A percentile compares a stretch with the other conserved stretches of the same genome.
Evolutionary conservation across 2,113 vertebrate species (phyloP).

Genomic region (Xenotilapia longispinis): DNA sequence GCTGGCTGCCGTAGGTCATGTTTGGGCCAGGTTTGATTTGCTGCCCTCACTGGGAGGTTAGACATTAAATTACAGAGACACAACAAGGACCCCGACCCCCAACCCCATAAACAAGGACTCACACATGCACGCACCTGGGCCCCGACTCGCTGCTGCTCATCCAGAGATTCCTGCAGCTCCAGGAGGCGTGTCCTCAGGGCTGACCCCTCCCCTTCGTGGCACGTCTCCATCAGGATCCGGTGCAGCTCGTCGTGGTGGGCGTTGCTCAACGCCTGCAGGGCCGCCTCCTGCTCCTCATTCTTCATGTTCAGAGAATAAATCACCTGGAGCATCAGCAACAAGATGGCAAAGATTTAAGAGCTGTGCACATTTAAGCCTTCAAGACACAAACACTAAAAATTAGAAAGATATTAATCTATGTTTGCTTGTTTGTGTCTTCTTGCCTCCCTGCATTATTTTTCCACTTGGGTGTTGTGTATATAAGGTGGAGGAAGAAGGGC

Average conservation of each 20-base stretch:
- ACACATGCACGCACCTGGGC: slow-evolving; percentile 65
- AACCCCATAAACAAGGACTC: neutral
- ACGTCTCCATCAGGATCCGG: slow-evolving; percentile 76
- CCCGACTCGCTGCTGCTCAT: slow-evolving; percentile 79
- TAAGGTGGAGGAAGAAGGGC: neutral
- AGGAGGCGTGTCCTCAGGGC: slow-evolving; percentile 78
- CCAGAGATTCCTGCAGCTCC: slow-evolving; percentile 81
- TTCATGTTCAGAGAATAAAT: slow-evolving; percentile 92
- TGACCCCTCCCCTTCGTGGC: slow-evolving; percentile 72
- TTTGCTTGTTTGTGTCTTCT: neutral
- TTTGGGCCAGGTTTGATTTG: slow-evolving; percentile 19
- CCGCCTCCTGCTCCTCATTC: slow-evolving; percentile 88
- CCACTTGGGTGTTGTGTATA: neutral
- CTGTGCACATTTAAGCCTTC: neutral
- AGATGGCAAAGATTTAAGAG: neutral
- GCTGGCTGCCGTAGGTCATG: slow-evolving; percentile 14
- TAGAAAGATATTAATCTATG: neutral
- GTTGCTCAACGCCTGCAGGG: slow-evolving; percentile 77
- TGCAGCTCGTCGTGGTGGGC: slow-evolving; percentile 83
- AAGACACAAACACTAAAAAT: neutral
- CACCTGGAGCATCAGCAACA: slow-evolving; percentile 70
- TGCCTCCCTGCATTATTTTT: neutral
- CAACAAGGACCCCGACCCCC: neutral
- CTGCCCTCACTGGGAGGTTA: slow-evolving; percentile 19
- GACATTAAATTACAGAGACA: neutral